Evolutionary conservation across 2,113 vertebrate species (phyloP), one percentile per base, ranked within the genome.

Genomic region (Menidia beryllina): DNA sequence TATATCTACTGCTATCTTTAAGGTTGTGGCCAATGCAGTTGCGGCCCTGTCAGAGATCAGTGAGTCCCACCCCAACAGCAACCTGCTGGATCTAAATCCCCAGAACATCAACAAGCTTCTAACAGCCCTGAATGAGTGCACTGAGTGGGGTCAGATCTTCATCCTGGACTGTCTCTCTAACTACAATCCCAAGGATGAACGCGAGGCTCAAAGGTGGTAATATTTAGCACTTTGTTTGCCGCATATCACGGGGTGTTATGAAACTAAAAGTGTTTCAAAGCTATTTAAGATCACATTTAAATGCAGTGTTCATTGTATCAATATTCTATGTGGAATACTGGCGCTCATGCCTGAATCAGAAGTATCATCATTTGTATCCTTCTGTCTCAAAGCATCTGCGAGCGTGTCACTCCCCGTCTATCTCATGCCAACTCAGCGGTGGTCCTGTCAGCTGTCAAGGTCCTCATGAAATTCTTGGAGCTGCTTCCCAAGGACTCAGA

Each of bases 21-120:
- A 99, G 98, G 98, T 99, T 76, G 98, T 99, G 2, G 98, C 98
- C 1, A 99, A 99, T 0, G 98, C 97, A 0, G 98, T 99, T 27
- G 98, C 98, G 7, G 98, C 98, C 2, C 88, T 99, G 72, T 99
- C 98, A 0, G 98, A 99, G 89, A 99, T 99, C 89, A 98, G 97
- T 1, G 98, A 99, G 81, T 99, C 98, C 21, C 98, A 99, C 68
- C 98, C 97, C 75, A 99, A 98, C 90, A 99, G 98, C 93, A 99
- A 99, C 91, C 91, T 99, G 86, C 95, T 99, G 49, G 98, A 99
- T 83, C 92, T 99, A 62, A 99, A 99, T 81, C 97, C 97, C 2
- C 98, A 99, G 92, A 99, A 98, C 92, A 99, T 99, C 86, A 99
- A 98, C 89, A 99, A 99, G 89, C 93, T 99, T 85, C 93, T 99